Conservation (phyloP, 2,888 invertebrate species). For the Empis stercorea region DNA sequence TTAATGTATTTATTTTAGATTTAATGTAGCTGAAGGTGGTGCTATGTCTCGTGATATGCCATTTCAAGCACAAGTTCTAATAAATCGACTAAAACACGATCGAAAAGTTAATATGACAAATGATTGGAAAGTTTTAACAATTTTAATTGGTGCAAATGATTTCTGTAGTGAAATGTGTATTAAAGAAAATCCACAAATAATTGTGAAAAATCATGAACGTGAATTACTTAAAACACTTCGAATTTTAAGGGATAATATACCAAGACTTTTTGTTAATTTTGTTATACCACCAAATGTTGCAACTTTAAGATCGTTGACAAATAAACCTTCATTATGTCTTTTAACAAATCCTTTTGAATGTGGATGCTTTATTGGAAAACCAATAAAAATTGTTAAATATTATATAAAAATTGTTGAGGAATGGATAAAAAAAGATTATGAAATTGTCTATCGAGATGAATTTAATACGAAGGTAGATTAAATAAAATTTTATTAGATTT, state of each 20-base stretch:
- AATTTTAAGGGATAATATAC: slow-evolving; percentile 43
- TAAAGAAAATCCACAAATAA: slow-evolving; percentile 29
- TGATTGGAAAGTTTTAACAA: slow-evolving; percentile 50
- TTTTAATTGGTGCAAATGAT: slow-evolving; percentile 49
- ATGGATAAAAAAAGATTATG: slow-evolving; percentile 42
- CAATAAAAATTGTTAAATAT: neutral
- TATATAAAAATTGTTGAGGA: slow-evolving; percentile 37
- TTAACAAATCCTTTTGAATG: slow-evolving; percentile 39
- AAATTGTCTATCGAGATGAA: slow-evolving; percentile 36
- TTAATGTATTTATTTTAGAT: too few species aligned
- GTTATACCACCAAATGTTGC: slow-evolving; percentile 40
- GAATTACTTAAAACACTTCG: slow-evolving; percentile 37
- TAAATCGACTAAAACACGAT: slow-evolving; percentile 41
- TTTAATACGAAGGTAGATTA: slow-evolving; percentile 27
- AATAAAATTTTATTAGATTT: neutral
- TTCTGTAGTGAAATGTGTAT: slow-evolving; percentile 46
- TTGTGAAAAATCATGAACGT: slow-evolving; percentile 36
- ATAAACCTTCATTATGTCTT: slow-evolving; percentile 35
- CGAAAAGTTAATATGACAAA: slow-evolving; percentile 40
- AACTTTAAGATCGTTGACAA: too few species aligned
- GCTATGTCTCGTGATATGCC: slow-evolving; percentile 45
- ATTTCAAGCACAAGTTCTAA: slow-evolving; percentile 42
- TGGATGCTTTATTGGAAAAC: slow-evolving; percentile 41
- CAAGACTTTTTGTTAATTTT: slow-evolving; percentile 45
- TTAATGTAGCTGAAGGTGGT: slow-evolving; percentile 47